Conservation (phyloP, 2,113 vertebrate genomes). For the Condylura cristata region DNA sequence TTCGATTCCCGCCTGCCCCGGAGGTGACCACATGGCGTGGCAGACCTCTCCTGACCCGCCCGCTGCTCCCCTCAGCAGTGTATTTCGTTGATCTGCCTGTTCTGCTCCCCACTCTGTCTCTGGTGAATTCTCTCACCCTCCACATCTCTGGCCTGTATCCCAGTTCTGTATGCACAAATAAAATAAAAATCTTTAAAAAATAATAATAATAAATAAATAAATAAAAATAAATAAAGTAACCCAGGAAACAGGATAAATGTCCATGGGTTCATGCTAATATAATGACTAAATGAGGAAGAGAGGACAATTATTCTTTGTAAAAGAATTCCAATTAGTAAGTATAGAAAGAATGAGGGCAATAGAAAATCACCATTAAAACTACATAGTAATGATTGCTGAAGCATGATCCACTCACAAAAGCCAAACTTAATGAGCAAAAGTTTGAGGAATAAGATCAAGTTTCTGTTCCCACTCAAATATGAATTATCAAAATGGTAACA, state of each 20-base stretch:
- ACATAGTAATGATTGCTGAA: not conserved
- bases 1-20: too few species aligned
- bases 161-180: too few species aligned
- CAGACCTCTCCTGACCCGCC: too few species aligned
- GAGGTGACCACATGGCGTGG: too few species aligned
- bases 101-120: too few species aligned
- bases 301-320: not conserved
- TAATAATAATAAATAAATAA: too few species aligned
- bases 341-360: not conserved
- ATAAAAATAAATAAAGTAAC: not conserved
- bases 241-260: conserved; percentile 23
- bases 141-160: too few species aligned
- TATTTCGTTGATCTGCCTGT: too few species aligned
- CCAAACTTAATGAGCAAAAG: not conserved
- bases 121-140: too few species aligned
- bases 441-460: not conserved
- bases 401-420: not conserved
- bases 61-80: too few species aligned
- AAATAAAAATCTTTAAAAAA: too few species aligned
- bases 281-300: not conserved
- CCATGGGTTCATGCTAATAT: not conserved
- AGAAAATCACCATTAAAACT: conserved; percentile 11
- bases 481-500: not conserved
- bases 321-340: conserved; percentile 21
- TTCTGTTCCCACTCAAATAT: not conserved